Conservation (phyloP, 2,797 vertebrate genomes). For the Falco rusticolus region DNA sequence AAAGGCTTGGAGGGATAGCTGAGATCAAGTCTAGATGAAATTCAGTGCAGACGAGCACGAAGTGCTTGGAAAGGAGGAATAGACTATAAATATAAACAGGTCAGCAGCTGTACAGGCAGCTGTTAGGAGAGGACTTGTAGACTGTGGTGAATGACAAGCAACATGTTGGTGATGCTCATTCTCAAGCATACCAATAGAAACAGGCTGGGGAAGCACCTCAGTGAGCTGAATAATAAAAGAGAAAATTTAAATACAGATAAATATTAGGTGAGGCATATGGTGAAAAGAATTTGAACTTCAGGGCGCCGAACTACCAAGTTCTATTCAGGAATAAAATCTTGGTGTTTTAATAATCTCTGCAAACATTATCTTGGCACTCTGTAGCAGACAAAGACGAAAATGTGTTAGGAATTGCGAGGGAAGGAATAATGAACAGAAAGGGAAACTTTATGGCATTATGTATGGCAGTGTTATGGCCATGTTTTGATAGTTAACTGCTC, state of each 20-base stretch:
- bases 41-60: neutral
- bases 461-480: neutral
- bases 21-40: neutral
- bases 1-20: neutral
- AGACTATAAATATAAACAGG: neutral
- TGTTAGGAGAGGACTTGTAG: neutral
- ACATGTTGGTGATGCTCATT: neutral
- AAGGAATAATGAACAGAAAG: neutral
- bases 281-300: neutral
- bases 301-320: neutral
- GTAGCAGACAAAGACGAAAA: neutral
- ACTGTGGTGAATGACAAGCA: neutral
- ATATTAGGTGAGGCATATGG: neutral
- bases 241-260: neutral
- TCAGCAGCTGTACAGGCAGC: neutral
- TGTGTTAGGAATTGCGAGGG: neutral
- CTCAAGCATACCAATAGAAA: neutral
- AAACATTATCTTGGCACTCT: neutral
- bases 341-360: neutral
- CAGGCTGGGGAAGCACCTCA: neutral
- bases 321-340: neutral
- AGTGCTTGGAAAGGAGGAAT: neutral
- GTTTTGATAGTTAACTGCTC: neutral
- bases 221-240: neutral
- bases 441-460: neutral